Evolutionary conservation across 2,797 vertebrate genomes (phyloP).

Genomic region (Hydrocynus forskahlii): DNA sequence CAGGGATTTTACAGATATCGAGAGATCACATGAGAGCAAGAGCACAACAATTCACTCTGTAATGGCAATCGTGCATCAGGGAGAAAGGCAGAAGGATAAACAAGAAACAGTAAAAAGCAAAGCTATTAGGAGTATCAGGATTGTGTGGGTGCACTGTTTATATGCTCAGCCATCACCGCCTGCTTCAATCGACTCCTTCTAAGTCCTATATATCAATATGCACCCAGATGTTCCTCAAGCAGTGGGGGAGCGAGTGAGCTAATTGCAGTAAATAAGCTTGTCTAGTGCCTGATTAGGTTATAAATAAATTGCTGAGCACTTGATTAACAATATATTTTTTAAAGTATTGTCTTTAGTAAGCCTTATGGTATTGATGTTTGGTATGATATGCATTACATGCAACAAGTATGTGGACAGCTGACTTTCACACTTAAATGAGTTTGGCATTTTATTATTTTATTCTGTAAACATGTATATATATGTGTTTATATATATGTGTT

Average conservation of each 20-base stretch:
- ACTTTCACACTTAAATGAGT: too few relatives aligned
- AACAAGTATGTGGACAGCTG: too few relatives aligned
- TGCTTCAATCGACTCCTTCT: conserved; percentile 50
- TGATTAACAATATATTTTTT: too few relatives aligned
- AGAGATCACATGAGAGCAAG: not conserved
- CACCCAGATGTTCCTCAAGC: conserved; percentile 34
- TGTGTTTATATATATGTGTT: too few relatives aligned
- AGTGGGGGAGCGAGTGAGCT: not conserved
- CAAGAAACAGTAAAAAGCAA: conserved; percentile 19
- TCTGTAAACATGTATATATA: too few relatives aligned
- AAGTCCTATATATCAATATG: conserved; percentile 46
- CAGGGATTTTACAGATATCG: not conserved
- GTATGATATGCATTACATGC: too few relatives aligned
- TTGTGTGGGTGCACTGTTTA: conserved; percentile 26
- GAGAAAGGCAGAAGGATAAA: not conserved
- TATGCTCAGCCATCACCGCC: conserved; percentile 32
- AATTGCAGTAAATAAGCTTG: conserved; percentile 35
- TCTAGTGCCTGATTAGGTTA: not conserved
- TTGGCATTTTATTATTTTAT: too few relatives aligned
- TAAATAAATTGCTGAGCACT: too few relatives aligned
- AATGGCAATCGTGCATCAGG: not conserved
- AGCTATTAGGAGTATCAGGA: conserved; percentile 12
- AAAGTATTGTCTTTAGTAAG: not conserved
- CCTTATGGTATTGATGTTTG: not conserved
- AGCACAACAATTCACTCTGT: not conserved